Conservation (phyloP, 2,797 vertebrate species). For the Mycteria americana region DNA sequence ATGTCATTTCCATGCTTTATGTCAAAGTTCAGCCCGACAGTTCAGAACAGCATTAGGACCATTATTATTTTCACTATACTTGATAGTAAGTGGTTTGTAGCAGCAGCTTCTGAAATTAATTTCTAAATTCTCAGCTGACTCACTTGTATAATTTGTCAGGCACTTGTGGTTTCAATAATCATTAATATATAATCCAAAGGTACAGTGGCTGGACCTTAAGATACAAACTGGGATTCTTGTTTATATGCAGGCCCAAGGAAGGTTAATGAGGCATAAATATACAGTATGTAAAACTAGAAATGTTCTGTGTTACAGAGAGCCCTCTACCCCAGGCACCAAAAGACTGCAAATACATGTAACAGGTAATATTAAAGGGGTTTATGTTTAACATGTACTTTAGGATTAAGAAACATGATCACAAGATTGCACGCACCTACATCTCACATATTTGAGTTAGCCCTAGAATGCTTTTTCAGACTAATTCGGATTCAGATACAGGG, state of each 20-base stretch:
- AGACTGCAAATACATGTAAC: not conserved
- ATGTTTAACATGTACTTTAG: not conserved
- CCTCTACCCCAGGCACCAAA: not conserved
- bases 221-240: not conserved
- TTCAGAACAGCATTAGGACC: not conserved
- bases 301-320: not conserved
- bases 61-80: not conserved
- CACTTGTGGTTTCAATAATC: not conserved
- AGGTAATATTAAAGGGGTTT: not conserved
- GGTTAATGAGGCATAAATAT: not conserved
- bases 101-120: not conserved
- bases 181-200: not conserved
- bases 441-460: not conserved
- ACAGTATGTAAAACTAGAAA: not conserved
- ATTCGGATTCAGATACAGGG: not conserved
- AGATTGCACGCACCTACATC: not conserved
- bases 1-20: not conserved
- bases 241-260: not conserved
- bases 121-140: not conserved
- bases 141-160: not conserved
- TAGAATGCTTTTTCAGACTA: not conserved
- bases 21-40: constrained; percentile 6
- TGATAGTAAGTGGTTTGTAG: not conserved
- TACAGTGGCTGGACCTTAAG: not conserved
- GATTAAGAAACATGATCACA: not conserved